phyloP scores from a whole-genome alignment of 2,113 vertebrate genomes.

The Scophthalmus maximus region DNA sequence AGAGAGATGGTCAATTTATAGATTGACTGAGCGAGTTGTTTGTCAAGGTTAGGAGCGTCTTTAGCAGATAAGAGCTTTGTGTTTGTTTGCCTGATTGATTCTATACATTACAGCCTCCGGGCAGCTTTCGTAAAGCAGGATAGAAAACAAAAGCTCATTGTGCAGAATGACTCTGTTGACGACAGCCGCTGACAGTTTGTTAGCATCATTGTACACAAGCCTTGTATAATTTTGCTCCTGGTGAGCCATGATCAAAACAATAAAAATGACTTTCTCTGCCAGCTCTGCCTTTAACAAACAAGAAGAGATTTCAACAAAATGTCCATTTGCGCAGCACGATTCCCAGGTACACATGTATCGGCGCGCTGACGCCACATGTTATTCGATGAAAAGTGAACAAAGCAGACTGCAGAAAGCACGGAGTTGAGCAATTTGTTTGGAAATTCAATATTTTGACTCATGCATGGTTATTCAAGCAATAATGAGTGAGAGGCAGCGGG shows the following conservation, averaged over 20 bases:
- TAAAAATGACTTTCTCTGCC: constrained; percentile 5
- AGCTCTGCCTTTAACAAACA: constrained; percentile 21
- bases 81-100: constrained; percentile 67
- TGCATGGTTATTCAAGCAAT: constrained; percentile 62
- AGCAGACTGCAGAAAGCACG: constrained; percentile 24
- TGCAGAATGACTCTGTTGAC: constrained; percentile 16
- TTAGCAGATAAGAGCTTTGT: constrained; percentile 43
- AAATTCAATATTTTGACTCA: constrained; percentile 50
- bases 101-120: constrained; percentile 49
- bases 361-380: constrained; percentile 20
- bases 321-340: constrained; percentile 27
- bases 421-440: constrained; percentile 43
- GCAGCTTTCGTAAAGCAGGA: constrained; percentile 41
- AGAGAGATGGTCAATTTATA: constrained; percentile 17
- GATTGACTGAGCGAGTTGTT: constrained; percentile 60
- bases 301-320: constrained; percentile 29
- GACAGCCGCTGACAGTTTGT: constrained; percentile 26
- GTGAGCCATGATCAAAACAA: constrained; percentile 42
- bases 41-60: constrained; percentile 47
- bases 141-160: constrained; percentile 49
- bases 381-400: constrained; percentile 47
- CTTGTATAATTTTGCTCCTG: neutral
- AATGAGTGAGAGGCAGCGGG: constrained; percentile 59
- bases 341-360: neutral
- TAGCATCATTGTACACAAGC: constrained; percentile 7